These are phyloP conservation scores for Danaus melanippus DNA, from an alignment of 1,140 invertebrate genomes.

Conservation along the genomic window DNA sequence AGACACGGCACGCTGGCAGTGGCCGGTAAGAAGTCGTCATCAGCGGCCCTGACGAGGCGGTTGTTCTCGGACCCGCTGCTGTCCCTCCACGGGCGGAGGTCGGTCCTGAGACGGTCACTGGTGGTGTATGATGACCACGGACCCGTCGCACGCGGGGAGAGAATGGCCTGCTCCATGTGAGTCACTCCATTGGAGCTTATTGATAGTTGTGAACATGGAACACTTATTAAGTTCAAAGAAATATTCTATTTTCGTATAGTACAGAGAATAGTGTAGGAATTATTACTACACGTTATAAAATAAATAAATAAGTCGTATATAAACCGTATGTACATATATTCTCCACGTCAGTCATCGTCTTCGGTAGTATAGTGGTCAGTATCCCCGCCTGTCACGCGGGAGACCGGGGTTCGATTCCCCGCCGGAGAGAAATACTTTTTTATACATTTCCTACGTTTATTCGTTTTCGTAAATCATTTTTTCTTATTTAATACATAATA, in stretches of 20 bases:
- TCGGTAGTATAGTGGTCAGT: slow-evolving; percentile 42
- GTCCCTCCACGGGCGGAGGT: slow-evolving; percentile 82
- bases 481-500: too few species aligned
- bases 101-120: slow-evolving; percentile 86
- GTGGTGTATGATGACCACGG: slow-evolving; percentile 92
- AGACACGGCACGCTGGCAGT: slow-evolving; percentile 82
- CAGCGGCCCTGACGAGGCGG: slow-evolving; percentile 77
- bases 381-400: slow-evolving; percentile 39
- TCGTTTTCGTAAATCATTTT: too few species aligned
- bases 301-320: too few species aligned
- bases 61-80: slow-evolving; percentile 86
- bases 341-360: slow-evolving; percentile 7
- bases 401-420: slow-evolving; percentile 33
- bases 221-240: too few species aligned
- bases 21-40: slow-evolving; percentile 79
- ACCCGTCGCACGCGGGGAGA: slow-evolving; percentile 87
- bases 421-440: slow-evolving; percentile 18
- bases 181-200: slow-evolving; percentile 11
- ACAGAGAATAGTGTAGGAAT: too few species aligned
- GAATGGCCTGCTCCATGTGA: slow-evolving; percentile 90
- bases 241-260: too few species aligned
- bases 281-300: too few species aligned
- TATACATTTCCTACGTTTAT: too few species aligned
- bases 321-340: too few species aligned
- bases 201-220: too few species aligned